A percentile compares a stretch with the other conserved stretches of the same genome.
These are phyloP conservation scores for Bombus affinis DNA, from an alignment of 1,140 invertebrate species.

Conservation along the genomic window DNA sequence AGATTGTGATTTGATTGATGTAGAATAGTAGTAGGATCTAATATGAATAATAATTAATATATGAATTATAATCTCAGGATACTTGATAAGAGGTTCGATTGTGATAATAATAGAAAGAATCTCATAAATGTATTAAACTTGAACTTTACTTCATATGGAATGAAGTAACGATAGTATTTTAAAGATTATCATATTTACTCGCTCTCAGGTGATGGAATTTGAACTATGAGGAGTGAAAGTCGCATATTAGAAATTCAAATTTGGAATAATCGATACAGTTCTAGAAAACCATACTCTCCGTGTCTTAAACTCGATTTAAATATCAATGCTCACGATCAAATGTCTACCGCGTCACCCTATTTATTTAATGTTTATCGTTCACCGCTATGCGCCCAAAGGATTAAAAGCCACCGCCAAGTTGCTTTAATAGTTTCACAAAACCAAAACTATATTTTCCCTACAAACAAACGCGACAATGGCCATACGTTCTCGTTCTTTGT, in stretches of 20 bases:
- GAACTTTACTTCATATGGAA: too few relatives aligned
- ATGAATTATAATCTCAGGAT: not conserved
- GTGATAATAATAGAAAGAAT: too few relatives aligned
- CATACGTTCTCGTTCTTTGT: slow-evolving; percentile 3
- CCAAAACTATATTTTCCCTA: slow-evolving; percentile 49
- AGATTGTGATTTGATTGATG: not conserved
- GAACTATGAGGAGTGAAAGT: not conserved
- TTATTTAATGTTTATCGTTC: not conserved
- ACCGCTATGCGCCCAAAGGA: not conserved
- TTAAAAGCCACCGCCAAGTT: not conserved
- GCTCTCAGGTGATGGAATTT: too few relatives aligned
- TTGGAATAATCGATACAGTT: not conserved
- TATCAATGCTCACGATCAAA: slow-evolving; percentile 6
- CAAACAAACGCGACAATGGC: slow-evolving; percentile 50
- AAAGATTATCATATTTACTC: too few relatives aligned
- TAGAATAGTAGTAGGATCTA: not conserved
- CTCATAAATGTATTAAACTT: too few relatives aligned
- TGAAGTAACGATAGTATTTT: too few relatives aligned
- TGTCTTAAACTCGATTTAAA: not conserved
- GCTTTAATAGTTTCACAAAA: slow-evolving; percentile 12
- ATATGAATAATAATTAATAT: not conserved
- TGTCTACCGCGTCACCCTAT: not conserved
- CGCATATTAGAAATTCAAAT: not conserved
- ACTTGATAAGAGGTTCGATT: too few relatives aligned
- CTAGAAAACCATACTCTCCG: too few relatives aligned